These are phyloP conservation scores for Bombus sylvicola DNA, from an alignment of 1,140 invertebrate species.

Conservation along the genomic window DNA sequence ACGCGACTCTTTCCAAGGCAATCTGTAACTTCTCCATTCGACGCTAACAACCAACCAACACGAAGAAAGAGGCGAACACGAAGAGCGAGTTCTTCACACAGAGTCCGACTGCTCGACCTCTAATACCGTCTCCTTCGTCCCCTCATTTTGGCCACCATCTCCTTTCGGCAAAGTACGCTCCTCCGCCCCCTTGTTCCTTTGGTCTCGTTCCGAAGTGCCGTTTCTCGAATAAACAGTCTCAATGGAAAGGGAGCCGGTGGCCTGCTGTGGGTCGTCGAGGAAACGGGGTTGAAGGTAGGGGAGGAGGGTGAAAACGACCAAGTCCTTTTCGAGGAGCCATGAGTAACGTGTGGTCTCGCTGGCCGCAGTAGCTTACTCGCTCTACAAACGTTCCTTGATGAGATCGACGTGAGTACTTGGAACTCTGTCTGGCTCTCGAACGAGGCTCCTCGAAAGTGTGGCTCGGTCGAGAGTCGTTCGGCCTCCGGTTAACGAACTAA, in stretches of 20 bases:
- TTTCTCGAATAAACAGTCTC: constrained; percentile 70
- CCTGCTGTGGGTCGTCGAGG: neutral
- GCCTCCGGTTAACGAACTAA: constrained; percentile 50
- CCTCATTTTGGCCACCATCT: constrained; percentile 21
- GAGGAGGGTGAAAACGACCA: constrained; percentile 42
- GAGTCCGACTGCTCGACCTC: constrained; percentile 49
- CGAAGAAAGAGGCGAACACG: constrained; percentile 35
- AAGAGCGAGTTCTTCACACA: constrained; percentile 37
- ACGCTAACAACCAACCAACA: constrained; percentile 69
- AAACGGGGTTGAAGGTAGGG: neutral
- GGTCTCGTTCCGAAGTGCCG: constrained; percentile 60
- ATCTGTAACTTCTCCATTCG: constrained; percentile 73
- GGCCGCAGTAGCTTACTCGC: constrained; percentile 57
- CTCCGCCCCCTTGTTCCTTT: constrained; percentile 43
- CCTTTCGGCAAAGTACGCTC: constrained; percentile 18
- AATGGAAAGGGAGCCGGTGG: constrained; percentile 12
- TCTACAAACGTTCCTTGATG: constrained; percentile 61
- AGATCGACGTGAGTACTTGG: constrained; percentile 50
- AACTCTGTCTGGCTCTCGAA: constrained; percentile 3
- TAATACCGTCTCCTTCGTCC: constrained; percentile 40
- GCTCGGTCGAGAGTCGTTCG: constrained; percentile 34
- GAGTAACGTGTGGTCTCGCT: constrained; percentile 58
- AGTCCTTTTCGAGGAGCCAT: constrained; percentile 60
- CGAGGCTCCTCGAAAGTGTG: constrained; percentile 33
- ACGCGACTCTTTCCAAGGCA: constrained; percentile 64